Conservation (phyloP, 2,888 invertebrate genomes). For the Nephrotoma flavescens region DNA sequence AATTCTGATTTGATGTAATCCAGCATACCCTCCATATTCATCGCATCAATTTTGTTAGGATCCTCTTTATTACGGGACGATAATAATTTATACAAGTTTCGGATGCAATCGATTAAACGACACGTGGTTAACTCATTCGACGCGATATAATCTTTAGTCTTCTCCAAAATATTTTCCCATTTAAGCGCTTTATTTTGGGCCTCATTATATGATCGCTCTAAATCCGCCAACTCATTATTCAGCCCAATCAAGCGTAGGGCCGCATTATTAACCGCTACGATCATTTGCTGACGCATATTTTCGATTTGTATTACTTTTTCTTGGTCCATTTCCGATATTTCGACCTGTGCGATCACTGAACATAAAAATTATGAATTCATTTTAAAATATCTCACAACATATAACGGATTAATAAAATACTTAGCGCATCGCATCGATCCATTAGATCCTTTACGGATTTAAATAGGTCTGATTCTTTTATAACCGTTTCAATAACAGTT, state of each 20-base stretch:
- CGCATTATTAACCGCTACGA: conserved; percentile 26
- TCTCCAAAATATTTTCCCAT: conserved; percentile 26
- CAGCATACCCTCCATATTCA: conserved; percentile 18
- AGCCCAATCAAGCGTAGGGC: conserved; percentile 25
- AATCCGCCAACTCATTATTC: conserved; percentile 25
- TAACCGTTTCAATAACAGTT: conserved; percentile 24
- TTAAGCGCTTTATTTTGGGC: conserved; percentile 21
- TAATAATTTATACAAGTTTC: conserved; percentile 22
- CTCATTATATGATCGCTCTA: conserved; percentile 25
- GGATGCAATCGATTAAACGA: conserved; percentile 25
- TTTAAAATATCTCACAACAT: background rate
- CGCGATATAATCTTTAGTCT: conserved; percentile 21
- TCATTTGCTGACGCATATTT: conserved; percentile 25
- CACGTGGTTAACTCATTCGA: conserved; percentile 20
- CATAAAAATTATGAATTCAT: background rate
- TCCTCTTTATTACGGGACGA: conserved; percentile 21
- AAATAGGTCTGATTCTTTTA: conserved; percentile 21
- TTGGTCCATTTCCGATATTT: conserved; percentile 23
- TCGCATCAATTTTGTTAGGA: conserved; percentile 7
- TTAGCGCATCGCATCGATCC: conserved; percentile 29
- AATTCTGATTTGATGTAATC: conserved; percentile 27
- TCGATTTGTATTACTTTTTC: conserved; percentile 23
- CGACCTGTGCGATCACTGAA: conserved; percentile 29
- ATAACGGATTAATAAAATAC: conserved; percentile 15
- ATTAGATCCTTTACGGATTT: conserved; percentile 27